Percentiles rank a stretch among this genome's conserved stretches.
Conservation (phyloP, 1,140 invertebrate genomes). For the Pseudomyrmex concolor region DNA sequence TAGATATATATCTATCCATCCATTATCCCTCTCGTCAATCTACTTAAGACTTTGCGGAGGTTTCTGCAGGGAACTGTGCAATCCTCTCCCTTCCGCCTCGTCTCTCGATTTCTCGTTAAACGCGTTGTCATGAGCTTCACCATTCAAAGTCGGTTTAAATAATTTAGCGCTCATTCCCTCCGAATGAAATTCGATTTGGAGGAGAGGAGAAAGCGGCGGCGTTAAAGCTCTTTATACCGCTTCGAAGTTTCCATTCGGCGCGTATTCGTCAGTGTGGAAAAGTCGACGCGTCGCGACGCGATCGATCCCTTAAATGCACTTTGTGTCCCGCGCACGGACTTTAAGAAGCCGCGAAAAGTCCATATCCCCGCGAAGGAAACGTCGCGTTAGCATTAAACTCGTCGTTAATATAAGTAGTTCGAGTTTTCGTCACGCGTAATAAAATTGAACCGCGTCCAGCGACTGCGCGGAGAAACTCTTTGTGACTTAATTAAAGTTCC, state of each 20-base stretch:
- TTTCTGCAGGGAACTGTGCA: slow-evolving; percentile 39
- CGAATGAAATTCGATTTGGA: slow-evolving; percentile 43
- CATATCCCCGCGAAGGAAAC: neutral
- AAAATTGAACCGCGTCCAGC: slow-evolving; percentile 21
- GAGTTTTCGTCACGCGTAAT: slow-evolving; percentile 43
- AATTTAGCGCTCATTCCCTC: slow-evolving; percentile 48
- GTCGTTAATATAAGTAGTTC: slow-evolving; percentile 28
- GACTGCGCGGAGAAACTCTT: slow-evolving; percentile 43
- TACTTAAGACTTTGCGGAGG: slow-evolving; percentile 21
- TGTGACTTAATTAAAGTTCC: slow-evolving; percentile 60
- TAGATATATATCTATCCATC: neutral
- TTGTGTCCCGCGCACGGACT: slow-evolving; percentile 12
- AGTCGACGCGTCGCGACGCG: slow-evolving; percentile 24
- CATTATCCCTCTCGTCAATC: slow-evolving; percentile 1
- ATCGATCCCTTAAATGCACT: slow-evolving; percentile 42
- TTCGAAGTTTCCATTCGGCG: slow-evolving; percentile 10
- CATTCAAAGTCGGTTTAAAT: slow-evolving; percentile 54
- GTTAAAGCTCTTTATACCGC: slow-evolving; percentile 54
- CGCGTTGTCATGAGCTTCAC: slow-evolving; percentile 8
- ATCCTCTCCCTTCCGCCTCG: slow-evolving; percentile 2
- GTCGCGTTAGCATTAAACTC: slow-evolving; percentile 10
- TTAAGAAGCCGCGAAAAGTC: slow-evolving; percentile 9
- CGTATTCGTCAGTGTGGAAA: slow-evolving; percentile 31
- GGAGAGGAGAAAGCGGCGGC: neutral
- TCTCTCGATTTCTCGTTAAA: slow-evolving; percentile 35